A percentile compares a stretch with the other conserved stretches of the same genome.
These are phyloP conservation scores for Saccostrea cuccullata DNA, from an alignment of 1,140 invertebrate species.

Conservation along the genomic window DNA sequence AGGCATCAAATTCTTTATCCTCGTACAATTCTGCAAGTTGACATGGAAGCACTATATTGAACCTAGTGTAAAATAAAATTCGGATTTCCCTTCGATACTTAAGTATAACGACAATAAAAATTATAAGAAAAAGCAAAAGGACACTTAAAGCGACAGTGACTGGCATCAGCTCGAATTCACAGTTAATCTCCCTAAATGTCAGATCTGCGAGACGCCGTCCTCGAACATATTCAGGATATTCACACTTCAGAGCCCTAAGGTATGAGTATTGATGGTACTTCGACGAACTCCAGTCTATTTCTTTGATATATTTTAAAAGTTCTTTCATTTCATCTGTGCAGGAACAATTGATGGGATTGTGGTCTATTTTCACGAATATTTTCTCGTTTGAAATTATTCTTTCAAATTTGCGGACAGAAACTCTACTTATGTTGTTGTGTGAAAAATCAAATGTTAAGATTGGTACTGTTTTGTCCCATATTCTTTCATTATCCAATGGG, in stretches of 20 bases:
- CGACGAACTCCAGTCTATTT: slow-evolving; percentile 30
- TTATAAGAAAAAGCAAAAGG: slow-evolving; percentile 53
- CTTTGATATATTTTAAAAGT: slow-evolving; percentile 51
- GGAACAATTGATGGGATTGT: slow-evolving; percentile 62
- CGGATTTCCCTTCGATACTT: slow-evolving; percentile 67
- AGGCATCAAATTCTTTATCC: slow-evolving; percentile 67
- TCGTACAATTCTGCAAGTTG: slow-evolving; percentile 56
- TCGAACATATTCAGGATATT: slow-evolving; percentile 44
- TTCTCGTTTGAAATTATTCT: slow-evolving; percentile 47
- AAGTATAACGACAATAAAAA: slow-evolving; percentile 55
- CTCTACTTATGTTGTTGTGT: slow-evolving; percentile 59
- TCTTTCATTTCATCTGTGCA: slow-evolving; percentile 57
- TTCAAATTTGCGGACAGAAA: slow-evolving; percentile 53
- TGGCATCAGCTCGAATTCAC: slow-evolving; percentile 32
- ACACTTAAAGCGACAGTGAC: slow-evolving; percentile 58
- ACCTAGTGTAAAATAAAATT: slow-evolving; percentile 68
- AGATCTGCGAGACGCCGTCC: slow-evolving; percentile 49
- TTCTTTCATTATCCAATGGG: slow-evolving; percentile 27
- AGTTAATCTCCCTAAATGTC: slow-evolving; percentile 44
- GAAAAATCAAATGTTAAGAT: slow-evolving; percentile 55
- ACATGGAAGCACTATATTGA: slow-evolving; percentile 68
- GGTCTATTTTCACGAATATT: slow-evolving; percentile 55
- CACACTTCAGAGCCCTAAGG: slow-evolving; percentile 56
- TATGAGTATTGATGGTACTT: slow-evolving; percentile 58
- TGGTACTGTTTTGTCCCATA: neutral